Base-by-base conservation (phyloP, 2,797 vertebrate genomes). In the Hydrocynus forskahlii region DNA sequence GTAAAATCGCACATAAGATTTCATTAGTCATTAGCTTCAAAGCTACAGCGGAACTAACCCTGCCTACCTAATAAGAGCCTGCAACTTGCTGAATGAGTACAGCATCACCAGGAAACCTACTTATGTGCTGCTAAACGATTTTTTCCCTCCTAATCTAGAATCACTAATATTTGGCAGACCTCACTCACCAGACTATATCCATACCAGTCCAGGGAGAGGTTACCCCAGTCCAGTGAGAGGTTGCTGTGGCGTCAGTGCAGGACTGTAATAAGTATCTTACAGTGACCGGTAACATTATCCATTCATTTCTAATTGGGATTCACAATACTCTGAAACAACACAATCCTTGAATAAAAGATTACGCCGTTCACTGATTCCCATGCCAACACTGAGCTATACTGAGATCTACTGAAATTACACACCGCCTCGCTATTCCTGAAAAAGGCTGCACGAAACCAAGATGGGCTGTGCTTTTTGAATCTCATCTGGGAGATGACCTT, bases 391-490 rank as follows among this genome's bases (percentile, higher is more conserved):
- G 54, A 13, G 12, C 72, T 60, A 60, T 5, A 60, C 55, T 40
- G 55, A 60, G 38, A 23, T 21, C 25, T 35, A 10, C 72, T 75
- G 55, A 75, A 75, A 59, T 59, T 60, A 43, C 55, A 60, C 55
- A 75, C 72, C 72, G 4, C 55, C 38, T 14, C 12, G 38, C 35
- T 59, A 60, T 60, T 75, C 5, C 13, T 75, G 72, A 60, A 75
- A 60, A 75, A 60, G n/a, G 35, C 52, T 2, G 38, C 21, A 7
- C 21, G 6, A 50, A 52, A 70, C 45, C 68, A 40, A 38, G 50
- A 6, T 29, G 17, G 21, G 17, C 38, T 68, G 66, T 14, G 19
- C 66, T 45, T 21, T 21, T 4, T 43, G 19, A 67, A 40, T 64
- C 17, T 21, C 19, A 45, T 5, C 17, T 4, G 10, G 35, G 55